Evolutionary conservation across 2,113 vertebrate species (phyloP).

Genomic region (Dicrurus megarhynchus): DNA sequence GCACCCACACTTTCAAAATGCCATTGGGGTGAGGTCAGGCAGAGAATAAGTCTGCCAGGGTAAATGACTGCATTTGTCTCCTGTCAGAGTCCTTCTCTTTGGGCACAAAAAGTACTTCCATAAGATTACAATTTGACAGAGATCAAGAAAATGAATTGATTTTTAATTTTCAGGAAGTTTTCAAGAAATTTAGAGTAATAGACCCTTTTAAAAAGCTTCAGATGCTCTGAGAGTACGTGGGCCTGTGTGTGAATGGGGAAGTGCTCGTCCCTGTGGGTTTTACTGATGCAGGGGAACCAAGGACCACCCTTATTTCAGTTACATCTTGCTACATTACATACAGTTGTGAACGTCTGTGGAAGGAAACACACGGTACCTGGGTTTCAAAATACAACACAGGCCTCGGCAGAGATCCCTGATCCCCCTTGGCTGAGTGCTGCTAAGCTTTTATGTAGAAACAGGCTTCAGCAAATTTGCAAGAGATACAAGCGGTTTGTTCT

Average conservation of each 20-base stretch:
- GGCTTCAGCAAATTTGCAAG: not conserved
- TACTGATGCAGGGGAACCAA: not conserved
- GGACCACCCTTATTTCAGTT: not conserved
- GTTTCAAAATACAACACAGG: not conserved
- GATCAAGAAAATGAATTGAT: not conserved
- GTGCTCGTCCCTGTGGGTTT: not conserved
- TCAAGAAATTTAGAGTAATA: not conserved
- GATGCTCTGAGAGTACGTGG: fast-evolving
- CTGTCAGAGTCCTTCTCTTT: not conserved
- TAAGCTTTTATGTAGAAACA: not conserved
- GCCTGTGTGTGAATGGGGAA: not conserved
- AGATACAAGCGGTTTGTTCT: not conserved
- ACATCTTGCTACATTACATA: not conserved
- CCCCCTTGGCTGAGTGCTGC: not conserved
- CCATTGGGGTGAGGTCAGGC: constrained; percentile 49
- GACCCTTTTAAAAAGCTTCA: not conserved
- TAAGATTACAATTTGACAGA: not conserved
- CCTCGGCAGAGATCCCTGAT: not conserved
- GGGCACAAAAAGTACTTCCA: not conserved
- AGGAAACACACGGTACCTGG: not conserved
- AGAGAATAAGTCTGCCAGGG: constrained; percentile 32
- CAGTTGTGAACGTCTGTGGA: not conserved
- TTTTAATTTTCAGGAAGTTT: constrained; percentile 19
- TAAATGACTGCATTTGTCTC: constrained; percentile 39
- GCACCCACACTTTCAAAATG: constrained; percentile 10